A percentile compares a stretch with the other conserved stretches of the same genome.
These are phyloP conservation scores for Erithacus rubecula DNA, from an alignment of 2,797 vertebrate genomes.

Conservation along the genomic window DNA sequence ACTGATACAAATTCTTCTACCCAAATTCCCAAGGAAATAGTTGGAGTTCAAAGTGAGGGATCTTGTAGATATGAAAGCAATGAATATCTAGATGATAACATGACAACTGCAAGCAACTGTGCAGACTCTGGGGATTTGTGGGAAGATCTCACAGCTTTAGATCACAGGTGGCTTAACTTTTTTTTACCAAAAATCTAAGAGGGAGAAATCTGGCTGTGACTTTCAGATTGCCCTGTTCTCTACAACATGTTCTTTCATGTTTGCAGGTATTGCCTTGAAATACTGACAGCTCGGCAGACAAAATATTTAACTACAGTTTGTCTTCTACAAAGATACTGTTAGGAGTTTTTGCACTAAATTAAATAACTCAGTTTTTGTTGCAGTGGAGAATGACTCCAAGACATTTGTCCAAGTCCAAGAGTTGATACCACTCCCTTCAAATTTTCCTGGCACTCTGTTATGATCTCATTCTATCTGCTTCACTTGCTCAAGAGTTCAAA, in stretches of 20 bases:
- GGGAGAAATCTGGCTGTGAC: not conserved
- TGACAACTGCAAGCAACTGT: not conserved
- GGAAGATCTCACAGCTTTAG: not conserved
- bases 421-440: not conserved
- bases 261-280: not conserved
- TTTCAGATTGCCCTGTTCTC: not conserved
- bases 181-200: not conserved
- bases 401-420: not conserved
- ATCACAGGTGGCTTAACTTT: not conserved
- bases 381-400: not conserved
- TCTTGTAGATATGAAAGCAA: not conserved
- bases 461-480: not conserved
- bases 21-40: not conserved
- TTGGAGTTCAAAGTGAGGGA: not conserved
- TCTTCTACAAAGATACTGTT: not conserved
- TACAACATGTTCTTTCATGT: not conserved
- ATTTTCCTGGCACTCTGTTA: not conserved
- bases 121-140: not conserved
- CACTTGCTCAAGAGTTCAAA: not conserved
- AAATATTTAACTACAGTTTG: not conserved
- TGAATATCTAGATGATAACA: not conserved
- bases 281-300: not conserved
- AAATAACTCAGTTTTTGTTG: rapidly evolving
- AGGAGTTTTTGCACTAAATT: not conserved
- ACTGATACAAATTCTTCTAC: not conserved